phyloP scores from a whole-genome alignment of 2,888 invertebrate genomes.

The Cheilosia urbana region DNA sequence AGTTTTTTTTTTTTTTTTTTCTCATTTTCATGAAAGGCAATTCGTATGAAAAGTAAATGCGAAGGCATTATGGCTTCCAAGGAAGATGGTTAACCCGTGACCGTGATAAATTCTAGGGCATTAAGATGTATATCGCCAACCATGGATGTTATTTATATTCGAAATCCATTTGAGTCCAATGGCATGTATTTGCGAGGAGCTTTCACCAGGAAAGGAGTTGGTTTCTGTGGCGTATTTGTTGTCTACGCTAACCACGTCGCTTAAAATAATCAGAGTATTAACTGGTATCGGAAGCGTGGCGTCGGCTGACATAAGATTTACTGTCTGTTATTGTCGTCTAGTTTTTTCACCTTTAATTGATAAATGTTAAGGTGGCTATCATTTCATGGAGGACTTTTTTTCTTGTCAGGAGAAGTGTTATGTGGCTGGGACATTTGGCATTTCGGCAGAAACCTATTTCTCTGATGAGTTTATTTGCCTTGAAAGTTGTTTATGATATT shows the following conservation, averaged over 20 bases:
- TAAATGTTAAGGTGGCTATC: too few relatives aligned
- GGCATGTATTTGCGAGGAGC: neutral
- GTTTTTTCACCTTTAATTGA: too few relatives aligned
- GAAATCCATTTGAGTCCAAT: constrained; percentile 12
- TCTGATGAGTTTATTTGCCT: too few relatives aligned
- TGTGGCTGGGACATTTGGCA: too few relatives aligned
- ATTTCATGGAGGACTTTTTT: too few relatives aligned
- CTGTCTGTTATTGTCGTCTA: too few relatives aligned
- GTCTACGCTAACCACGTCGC: constrained; percentile 21
- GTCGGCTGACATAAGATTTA: too few relatives aligned
- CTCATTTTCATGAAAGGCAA: constrained; percentile 8
- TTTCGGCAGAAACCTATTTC: too few relatives aligned
- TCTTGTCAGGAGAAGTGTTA: too few relatives aligned
- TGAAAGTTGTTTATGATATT: too few relatives aligned
- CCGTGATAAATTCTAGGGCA: constrained; percentile 51
- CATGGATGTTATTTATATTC: constrained; percentile 34
- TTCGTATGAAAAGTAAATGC: constrained; percentile 27
- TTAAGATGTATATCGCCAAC: constrained; percentile 44
- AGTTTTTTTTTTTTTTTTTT: neutral
- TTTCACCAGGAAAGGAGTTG: neutral
- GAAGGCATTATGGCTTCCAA: constrained; percentile 7
- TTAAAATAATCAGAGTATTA: constrained; percentile 26
- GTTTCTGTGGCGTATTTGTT: neutral
- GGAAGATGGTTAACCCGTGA: constrained; percentile 42
- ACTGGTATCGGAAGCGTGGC: neutral